Percentiles rank a stretch among this genome's conserved stretches.
phyloP scores from a whole-genome alignment of 2,888 invertebrate genomes.

The Linnaemya vulpina region DNA sequence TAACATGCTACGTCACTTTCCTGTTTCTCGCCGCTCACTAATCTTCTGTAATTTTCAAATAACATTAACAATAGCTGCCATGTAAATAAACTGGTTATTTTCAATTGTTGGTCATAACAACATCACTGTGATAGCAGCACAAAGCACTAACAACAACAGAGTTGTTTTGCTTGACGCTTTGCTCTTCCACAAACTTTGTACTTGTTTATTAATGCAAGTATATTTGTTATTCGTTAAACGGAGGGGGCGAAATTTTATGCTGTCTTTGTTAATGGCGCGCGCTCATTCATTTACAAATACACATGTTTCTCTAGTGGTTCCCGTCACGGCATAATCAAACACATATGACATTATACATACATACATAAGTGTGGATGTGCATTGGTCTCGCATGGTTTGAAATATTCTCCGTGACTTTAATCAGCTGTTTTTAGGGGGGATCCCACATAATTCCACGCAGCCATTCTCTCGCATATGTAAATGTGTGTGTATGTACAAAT shows the following conservation, averaged over 20 bases:
- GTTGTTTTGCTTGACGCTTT: constrained; percentile 37
- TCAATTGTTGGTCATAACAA: not conserved
- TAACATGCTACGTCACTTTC: constrained; percentile 62
- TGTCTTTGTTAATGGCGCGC: constrained; percentile 55
- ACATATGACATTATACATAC: not conserved
- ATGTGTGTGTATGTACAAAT: not conserved
- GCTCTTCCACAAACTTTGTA: not conserved
- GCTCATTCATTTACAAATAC: constrained; percentile 44
- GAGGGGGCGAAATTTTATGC: constrained; percentile 18
- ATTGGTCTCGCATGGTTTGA: constrained; percentile 33
- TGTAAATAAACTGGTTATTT: constrained; percentile 16
- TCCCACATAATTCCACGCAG: not conserved
- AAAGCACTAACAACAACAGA: constrained; percentile 45
- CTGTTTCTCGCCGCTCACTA: not conserved
- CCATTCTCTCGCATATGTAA: too few species aligned
- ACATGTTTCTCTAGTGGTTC: constrained; percentile 57
- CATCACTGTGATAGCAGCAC: constrained; percentile 15
- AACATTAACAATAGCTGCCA: constrained; percentile 12
- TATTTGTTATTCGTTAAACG: not conserved
- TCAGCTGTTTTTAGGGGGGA: constrained; percentile 72
- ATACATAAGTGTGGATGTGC: not conserved
- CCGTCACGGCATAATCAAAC: constrained; percentile 24
- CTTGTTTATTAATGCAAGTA: constrained; percentile 22
- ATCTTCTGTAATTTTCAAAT: not conserved
- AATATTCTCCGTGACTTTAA: constrained; percentile 27